These are phyloP conservation scores for Ectropis grisescens DNA, from an alignment of 1,140 invertebrate species.

Conservation along the genomic window DNA sequence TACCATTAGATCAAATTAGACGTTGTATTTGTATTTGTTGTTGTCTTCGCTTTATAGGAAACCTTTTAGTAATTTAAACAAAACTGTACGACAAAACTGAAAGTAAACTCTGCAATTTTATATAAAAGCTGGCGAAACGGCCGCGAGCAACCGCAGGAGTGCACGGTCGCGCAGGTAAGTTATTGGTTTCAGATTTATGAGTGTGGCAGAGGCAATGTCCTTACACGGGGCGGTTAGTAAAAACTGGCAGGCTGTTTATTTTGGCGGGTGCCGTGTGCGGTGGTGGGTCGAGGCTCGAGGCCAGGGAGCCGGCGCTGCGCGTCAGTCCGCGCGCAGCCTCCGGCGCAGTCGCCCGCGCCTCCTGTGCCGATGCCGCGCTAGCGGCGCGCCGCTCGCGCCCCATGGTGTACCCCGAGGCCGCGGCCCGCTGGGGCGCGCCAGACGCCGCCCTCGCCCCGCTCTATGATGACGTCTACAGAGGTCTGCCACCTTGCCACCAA, in stretches of 20 bases:
- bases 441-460: slow-evolving; percentile 58
- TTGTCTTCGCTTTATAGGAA: too few relatives aligned
- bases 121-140: too few relatives aligned
- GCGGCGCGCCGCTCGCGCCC: slow-evolving; percentile 31
- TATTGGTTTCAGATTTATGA: too few relatives aligned
- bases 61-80: too few relatives aligned
- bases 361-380: slow-evolving; percentile 49
- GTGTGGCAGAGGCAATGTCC: too few relatives aligned
- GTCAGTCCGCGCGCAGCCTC: slow-evolving; percentile 50
- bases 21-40: too few relatives aligned
- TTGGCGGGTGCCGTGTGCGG: slow-evolving; percentile 5
- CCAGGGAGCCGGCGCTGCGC: neutral
- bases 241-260: slow-evolving; percentile 5
- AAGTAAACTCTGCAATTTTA: too few relatives aligned
- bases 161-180: too few relatives aligned
- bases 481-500: slow-evolving; percentile 30
- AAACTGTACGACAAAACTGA: too few relatives aligned
- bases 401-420: slow-evolving; percentile 61
- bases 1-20: too few relatives aligned
- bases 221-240: too few relatives aligned
- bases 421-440: slow-evolving; percentile 62
- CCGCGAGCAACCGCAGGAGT: too few relatives aligned
- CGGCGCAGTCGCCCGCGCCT: slow-evolving; percentile 47
- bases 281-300: neutral
- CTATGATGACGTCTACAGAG: slow-evolving; percentile 66